These are phyloP conservation scores for Hecatera dysodea DNA, from an alignment of 2,888 invertebrate species.

Conservation along the genomic window DNA sequence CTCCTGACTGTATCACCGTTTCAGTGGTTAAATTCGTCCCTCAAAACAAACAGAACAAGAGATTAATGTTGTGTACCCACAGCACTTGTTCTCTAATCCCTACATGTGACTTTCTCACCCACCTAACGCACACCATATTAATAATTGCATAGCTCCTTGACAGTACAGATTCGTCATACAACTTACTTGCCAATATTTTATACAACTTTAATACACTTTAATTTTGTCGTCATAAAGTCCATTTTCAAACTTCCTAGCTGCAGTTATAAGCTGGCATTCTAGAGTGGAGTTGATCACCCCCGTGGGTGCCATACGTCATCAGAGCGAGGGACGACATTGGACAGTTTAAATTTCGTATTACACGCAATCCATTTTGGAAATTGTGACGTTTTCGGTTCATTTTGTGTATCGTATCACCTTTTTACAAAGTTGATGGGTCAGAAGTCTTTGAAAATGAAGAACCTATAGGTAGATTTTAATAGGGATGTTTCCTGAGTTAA, in stretches of 20 bases:
- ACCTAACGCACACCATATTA: slow-evolving; percentile 70
- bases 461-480: too few relatives aligned
- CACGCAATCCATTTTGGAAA: slow-evolving; percentile 81
- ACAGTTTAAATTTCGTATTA: slow-evolving; percentile 86
- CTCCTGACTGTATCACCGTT: slow-evolving; percentile 9
- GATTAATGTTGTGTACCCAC: slow-evolving; percentile 58
- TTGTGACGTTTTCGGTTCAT: slow-evolving; percentile 60
- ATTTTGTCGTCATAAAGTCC: neutral
- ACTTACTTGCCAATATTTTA: slow-evolving; percentile 46
- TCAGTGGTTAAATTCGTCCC: slow-evolving; percentile 24
- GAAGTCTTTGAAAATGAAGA: neutral
- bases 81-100: slow-evolving; percentile 63
- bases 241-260: neutral
- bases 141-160: slow-evolving; percentile 73
- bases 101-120: slow-evolving; percentile 66
- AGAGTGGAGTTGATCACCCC: slow-evolving; percentile 81
- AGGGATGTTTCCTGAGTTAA: too few relatives aligned
- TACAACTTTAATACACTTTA: neutral
- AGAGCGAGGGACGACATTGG: slow-evolving; percentile 73
- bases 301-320: slow-evolving; percentile 85
- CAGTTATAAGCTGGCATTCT: slow-evolving; percentile 54
- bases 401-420: slow-evolving; percentile 29
- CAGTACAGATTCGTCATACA: slow-evolving; percentile 75
- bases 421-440: neutral
- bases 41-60: slow-evolving; percentile 59